Base-by-base conservation (phyloP, 2,888 invertebrate species). In the Drosophila emarginata region DNA sequence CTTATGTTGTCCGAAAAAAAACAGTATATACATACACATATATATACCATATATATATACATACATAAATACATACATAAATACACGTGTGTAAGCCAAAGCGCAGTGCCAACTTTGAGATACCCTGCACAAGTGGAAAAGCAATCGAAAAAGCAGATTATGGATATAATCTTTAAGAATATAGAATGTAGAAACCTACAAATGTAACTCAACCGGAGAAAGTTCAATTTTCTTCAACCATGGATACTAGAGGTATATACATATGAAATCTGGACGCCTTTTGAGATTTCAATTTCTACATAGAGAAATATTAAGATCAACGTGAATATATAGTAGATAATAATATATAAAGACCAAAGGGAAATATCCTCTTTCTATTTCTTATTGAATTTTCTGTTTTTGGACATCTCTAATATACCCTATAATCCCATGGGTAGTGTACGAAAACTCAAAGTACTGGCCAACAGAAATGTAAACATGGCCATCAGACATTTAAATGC, bases 401-500 rank as follows among this genome's bases (percentile, higher is more conserved):
- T 2, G 4, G 45, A 21, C 2, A 45, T 21, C 1, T 45, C 45
- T 21, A 45, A 2, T 21, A 45, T 45, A 21, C 45, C 21, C 45
- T 21, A 15, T 21, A 4, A 21, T 18, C 11, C 12, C 4, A 21
- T 11, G 21, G 21, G 18, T 12, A n/a, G 4, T 45, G 14, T 45
- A 60, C 4, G 39, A 54, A 50, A 59, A 72, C 73, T 59, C 66
- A 36, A 71, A 45, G 69, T 69, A 71, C 69, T 26, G 72, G 86
- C 83, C 71, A 82, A 83, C 83, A 45, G 18, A 45, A 18, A 18
- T 21, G 9, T 15, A 80, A 80, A 86, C 80, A 86, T 80, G 80
- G 76, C 76, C 80, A 68, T 73, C 86, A 72, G 72, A 72, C 70
- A 72, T 64, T 53, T 53, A 18, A 45, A 58, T 45, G 45, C 45